These are phyloP conservation scores for Elaphurus davidianus DNA, from an alignment of 2,113 vertebrate genomes.

Conservation along the genomic window DNA sequence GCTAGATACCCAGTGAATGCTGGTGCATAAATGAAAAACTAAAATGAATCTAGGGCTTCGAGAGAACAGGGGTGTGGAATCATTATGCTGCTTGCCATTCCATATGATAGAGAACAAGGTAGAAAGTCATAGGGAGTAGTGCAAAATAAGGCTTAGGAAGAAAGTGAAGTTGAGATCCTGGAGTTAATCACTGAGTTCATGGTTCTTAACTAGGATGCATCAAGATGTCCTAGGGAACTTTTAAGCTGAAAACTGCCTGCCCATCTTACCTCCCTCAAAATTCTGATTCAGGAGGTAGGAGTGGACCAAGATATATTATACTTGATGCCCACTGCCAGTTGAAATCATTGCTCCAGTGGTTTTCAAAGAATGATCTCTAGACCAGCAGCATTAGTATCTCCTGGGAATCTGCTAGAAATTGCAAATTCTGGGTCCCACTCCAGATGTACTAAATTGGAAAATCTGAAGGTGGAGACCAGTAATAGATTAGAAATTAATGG, in stretches of 20 bases:
- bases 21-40: neutral
- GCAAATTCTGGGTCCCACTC: neutral
- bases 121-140: neutral
- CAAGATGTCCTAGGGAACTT: neutral
- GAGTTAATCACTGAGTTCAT: neutral
- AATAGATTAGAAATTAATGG: neutral
- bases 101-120: neutral
- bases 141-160: neutral
- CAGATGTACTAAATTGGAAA: neutral
- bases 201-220: neutral
- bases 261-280: neutral
- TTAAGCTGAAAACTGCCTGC: neutral
- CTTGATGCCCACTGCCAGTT: neutral
- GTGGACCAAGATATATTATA: neutral
- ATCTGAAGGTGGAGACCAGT: neutral
- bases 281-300: neutral
- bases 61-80: neutral
- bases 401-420: neutral
- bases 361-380: neutral
- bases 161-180: neutral
- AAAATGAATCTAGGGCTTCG: neutral
- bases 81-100: neutral
- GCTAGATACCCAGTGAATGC: neutral
- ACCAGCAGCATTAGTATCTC: neutral
- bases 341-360: neutral